These are phyloP conservation scores for Lochmaea crataegi DNA, from an alignment of 2,888 invertebrate species.

Conservation along the genomic window DNA sequence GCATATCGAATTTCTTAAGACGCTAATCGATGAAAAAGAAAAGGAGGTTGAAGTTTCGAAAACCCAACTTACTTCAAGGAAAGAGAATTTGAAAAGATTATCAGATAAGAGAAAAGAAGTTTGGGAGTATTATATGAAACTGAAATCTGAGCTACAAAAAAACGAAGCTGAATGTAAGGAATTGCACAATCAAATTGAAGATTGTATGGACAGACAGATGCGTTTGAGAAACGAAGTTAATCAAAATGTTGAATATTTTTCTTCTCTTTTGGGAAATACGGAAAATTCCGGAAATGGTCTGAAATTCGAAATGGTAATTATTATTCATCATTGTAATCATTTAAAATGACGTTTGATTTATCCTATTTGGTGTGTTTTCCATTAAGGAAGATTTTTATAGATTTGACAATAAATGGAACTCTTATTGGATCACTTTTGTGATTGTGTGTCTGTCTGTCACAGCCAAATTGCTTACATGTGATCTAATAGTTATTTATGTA, in stretches of 20 bases:
- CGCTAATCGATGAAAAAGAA: slow-evolving; percentile 56
- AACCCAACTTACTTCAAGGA: slow-evolving; percentile 48
- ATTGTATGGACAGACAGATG: slow-evolving; percentile 53
- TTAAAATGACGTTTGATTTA: no score
- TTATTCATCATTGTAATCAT: not conserved
- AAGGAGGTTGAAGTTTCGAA: slow-evolving; percentile 55
- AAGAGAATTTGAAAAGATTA: slow-evolving; percentile 56
- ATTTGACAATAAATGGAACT: no score
- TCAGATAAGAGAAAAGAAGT: slow-evolving; percentile 55
- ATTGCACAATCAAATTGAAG: slow-evolving; percentile 57
- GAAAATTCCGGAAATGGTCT: slow-evolving; percentile 26
- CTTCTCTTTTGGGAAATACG: slow-evolving; percentile 48
- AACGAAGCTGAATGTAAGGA: slow-evolving; percentile 57
- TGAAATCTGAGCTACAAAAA: slow-evolving; percentile 51
- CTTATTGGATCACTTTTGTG: no score
- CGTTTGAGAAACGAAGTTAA: slow-evolving; percentile 54
- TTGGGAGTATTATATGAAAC: slow-evolving; percentile 55
- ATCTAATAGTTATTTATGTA: no score
- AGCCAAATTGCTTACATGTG: no score
- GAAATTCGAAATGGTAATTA: slow-evolving; percentile 49
- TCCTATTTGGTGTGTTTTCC: no score
- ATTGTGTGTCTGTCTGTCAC: no score
- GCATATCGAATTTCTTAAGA: slow-evolving; percentile 56
- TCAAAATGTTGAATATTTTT: slow-evolving; percentile 52
- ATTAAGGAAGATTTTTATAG: no score